Conservation (phyloP, 1,140 invertebrate species). For the Melanaphis sacchari region DNA sequence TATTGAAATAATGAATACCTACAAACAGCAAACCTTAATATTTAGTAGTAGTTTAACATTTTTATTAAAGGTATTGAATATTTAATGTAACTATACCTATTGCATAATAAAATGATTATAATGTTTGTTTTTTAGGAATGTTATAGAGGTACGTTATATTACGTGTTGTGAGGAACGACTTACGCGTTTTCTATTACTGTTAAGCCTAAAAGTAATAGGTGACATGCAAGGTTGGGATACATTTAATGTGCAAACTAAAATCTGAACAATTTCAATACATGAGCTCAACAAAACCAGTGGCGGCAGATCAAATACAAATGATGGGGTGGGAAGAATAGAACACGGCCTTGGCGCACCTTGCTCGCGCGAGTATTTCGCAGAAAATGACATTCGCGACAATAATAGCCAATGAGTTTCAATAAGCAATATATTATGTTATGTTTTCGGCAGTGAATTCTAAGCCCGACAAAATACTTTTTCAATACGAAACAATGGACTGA, state of each 20-base stretch:
- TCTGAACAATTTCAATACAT: not conserved
- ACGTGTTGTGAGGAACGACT: not conserved
- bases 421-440: conserved; percentile 38
- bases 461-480: conserved; percentile 17
- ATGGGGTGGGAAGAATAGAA: conserved; percentile 29
- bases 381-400: conserved; percentile 20
- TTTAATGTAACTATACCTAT: too few relatives aligned
- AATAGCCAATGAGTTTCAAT: not conserved
- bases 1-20: too few relatives aligned
- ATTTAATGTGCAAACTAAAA: not conserved
- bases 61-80: too few relatives aligned
- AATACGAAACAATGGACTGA: conserved; percentile 19
- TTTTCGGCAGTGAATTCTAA: conserved; percentile 19
- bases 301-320: conserved; percentile 2
- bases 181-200: not conserved
- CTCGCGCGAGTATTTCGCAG: not conserved
- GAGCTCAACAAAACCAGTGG: not conserved
- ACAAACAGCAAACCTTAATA: not conserved
- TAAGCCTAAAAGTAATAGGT: not conserved
- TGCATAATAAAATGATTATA: too few relatives aligned
- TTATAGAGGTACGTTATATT: too few relatives aligned
- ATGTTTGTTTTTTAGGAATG: too few relatives aligned
- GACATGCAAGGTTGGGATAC: not conserved
- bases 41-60: too few relatives aligned
- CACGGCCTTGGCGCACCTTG: conserved; percentile 32